phyloP scores from a whole-genome alignment of 2,888 invertebrate species.

The Coenonympha glycerion region DNA sequence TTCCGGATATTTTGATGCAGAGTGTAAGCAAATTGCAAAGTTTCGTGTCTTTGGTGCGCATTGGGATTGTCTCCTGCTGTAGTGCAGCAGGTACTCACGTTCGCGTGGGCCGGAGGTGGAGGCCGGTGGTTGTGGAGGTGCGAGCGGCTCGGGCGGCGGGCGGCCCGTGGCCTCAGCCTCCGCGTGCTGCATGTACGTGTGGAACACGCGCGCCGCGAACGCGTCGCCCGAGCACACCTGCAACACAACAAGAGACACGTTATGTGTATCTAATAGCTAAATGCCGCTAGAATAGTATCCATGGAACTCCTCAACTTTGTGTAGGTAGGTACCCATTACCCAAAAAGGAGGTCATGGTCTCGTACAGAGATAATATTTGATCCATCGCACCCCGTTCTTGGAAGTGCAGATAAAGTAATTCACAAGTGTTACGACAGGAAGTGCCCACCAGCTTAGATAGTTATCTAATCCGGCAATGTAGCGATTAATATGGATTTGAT shows the following conservation, averaged over 20 bases:
- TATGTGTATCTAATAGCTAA: too few species aligned
- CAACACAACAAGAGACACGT: too few species aligned
- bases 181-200: constrained; percentile 68
- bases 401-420: neutral
- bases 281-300: too few species aligned
- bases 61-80: too few species aligned
- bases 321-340: too few species aligned
- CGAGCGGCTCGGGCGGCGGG: constrained; percentile 65
- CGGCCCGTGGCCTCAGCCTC: constrained; percentile 66
- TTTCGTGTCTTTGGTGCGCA: too few species aligned
- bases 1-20: too few species aligned
- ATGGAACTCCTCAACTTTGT: too few species aligned
- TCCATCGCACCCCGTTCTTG: neutral
- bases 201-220: constrained; percentile 67
- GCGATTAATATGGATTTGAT: neutral
- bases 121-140: constrained; percentile 60
- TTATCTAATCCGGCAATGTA: neutral
- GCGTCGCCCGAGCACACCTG: constrained; percentile 63
- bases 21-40: too few species aligned
- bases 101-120: constrained; percentile 24
- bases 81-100: neutral
- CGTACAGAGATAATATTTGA: too few species aligned
- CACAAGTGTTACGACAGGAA: neutral
- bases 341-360: too few species aligned
- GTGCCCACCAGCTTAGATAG: too few species aligned